Evolutionary conservation across 2,888 invertebrate genomes (phyloP).

Genomic region (Lepeophtheirus nordmannii): DNA sequence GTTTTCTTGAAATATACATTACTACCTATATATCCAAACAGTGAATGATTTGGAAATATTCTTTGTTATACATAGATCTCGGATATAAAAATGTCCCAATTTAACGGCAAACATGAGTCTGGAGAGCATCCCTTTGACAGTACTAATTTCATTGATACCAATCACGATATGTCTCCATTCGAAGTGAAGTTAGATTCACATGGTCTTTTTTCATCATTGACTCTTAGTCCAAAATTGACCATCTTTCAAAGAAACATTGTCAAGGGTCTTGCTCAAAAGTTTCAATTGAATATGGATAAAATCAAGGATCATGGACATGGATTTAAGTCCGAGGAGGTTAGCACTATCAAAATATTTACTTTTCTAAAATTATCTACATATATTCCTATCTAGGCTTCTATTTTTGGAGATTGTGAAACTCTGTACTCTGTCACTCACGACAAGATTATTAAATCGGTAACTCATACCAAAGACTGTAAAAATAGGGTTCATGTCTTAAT

Average conservation of each 20-base stretch:
- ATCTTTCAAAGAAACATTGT: slow-evolving; percentile 12
- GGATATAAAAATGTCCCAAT: not conserved
- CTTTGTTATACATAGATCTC: not conserved
- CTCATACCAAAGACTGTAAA: slow-evolving; percentile 17
- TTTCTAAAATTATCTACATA: not conserved
- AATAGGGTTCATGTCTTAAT: slow-evolving; percentile 4
- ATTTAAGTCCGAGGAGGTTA: slow-evolving; percentile 16
- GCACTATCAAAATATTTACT: not conserved
- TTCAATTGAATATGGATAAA: slow-evolving; percentile 11
- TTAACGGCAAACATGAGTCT: slow-evolving; percentile 7
- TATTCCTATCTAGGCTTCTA: slow-evolving; percentile 7
- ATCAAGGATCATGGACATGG: not conserved
- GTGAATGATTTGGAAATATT: not conserved
- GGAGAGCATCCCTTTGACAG: slow-evolving; percentile 4
- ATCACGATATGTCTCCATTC: not conserved
- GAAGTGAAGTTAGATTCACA: slow-evolving; percentile 6
- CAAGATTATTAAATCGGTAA: slow-evolving; percentile 4
- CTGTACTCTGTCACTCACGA: slow-evolving; percentile 20
- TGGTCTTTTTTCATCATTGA: slow-evolving; percentile 12
- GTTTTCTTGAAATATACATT: not conserved
- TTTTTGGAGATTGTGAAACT: slow-evolving; percentile 16
- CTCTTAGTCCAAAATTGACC: not conserved
- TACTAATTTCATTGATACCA: not conserved
- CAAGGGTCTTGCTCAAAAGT: slow-evolving; percentile 4
- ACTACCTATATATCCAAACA: too few relatives aligned